These are phyloP conservation scores for Lasiurus borealis DNA, from an alignment of 2,113 vertebrate genomes.

Conservation along the genomic window DNA sequence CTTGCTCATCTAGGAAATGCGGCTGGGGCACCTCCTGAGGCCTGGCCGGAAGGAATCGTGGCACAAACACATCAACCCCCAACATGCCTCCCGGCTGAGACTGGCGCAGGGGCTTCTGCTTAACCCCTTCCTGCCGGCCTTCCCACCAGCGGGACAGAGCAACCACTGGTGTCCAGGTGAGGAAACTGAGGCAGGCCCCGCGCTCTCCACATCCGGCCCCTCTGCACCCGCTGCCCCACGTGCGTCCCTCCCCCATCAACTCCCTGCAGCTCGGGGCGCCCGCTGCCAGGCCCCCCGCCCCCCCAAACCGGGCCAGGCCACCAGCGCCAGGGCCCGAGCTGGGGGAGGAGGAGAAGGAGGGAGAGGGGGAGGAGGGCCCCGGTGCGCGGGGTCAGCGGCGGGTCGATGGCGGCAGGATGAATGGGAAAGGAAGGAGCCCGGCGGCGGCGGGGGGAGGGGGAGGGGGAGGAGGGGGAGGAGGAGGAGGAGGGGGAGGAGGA, in stretches of 20 bases:
- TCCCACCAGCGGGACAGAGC: background rate
- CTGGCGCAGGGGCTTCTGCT: background rate
- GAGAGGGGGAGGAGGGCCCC: no score
- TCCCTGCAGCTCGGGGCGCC: background rate
- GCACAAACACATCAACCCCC: background rate
- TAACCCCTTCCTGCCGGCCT: no score
- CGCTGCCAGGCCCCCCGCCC: background rate
- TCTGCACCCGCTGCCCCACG: no score
- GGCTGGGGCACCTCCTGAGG: background rate
- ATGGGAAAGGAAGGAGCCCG: background rate
- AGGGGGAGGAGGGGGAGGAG: conserved; percentile 15
- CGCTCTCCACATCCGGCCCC: background rate
- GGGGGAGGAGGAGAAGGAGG: background rate
- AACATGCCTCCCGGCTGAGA: rapidly evolving
- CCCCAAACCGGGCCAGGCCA: background rate
- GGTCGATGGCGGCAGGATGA: background rate
- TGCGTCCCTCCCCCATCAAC: background rate
- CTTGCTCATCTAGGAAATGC: background rate
- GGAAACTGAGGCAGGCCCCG: conserved; percentile 9
- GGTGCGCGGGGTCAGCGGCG: background rate
- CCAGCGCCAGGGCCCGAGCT: background rate
- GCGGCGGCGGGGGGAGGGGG: background rate
- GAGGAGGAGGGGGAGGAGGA: no score
- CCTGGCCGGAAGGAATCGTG: background rate
- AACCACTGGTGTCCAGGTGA: background rate